phyloP scores from a whole-genome alignment of 2,888 invertebrate species.

The Drosophila lutescens region DNA sequence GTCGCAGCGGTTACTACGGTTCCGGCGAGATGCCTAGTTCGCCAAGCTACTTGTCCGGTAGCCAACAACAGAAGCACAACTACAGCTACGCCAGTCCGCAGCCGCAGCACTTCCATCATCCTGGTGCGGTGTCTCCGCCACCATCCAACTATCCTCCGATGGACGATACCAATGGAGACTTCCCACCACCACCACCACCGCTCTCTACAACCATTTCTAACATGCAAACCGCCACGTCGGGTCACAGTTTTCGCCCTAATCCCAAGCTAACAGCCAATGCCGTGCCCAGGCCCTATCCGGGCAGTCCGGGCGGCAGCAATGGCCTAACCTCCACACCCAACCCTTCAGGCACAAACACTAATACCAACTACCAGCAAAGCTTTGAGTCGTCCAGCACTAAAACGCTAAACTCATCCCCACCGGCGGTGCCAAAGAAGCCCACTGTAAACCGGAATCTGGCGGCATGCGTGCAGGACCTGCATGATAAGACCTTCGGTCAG shows the following conservation, averaged over 20 bases:
- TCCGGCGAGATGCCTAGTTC: constrained; percentile 81
- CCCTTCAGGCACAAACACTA: constrained; percentile 72
- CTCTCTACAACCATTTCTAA: constrained; percentile 82
- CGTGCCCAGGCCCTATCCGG: constrained; percentile 84
- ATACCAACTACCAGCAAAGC: constrained; percentile 79
- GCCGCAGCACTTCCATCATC: constrained; percentile 83
- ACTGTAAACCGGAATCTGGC: constrained; percentile 81
- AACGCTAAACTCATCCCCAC: constrained; percentile 67
- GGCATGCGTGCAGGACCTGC: constrained; percentile 84
- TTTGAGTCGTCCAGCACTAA: constrained; percentile 78
- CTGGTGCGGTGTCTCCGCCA: constrained; percentile 83
- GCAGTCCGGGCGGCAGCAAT: constrained; percentile 74
- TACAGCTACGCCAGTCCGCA: constrained; percentile 78
- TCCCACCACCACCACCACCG: constrained; percentile 84
- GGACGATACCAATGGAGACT: constrained; percentile 72
- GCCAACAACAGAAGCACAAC: constrained; percentile 77
- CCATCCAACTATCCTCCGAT: constrained; percentile 74
- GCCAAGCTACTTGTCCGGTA: constrained; percentile 81
- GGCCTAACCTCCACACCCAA: constrained; percentile 52
- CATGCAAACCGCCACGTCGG: constrained; percentile 82
- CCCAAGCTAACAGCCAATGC: constrained; percentile 84
- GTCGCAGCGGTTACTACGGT: constrained; percentile 80
- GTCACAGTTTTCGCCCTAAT: constrained; percentile 82
- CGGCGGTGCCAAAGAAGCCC: constrained; percentile 63
- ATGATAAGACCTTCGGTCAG: constrained; percentile 84